Evolutionary conservation across 1,140 invertebrate genomes (phyloP).

Genomic region (Pissodes strobi): DNA sequence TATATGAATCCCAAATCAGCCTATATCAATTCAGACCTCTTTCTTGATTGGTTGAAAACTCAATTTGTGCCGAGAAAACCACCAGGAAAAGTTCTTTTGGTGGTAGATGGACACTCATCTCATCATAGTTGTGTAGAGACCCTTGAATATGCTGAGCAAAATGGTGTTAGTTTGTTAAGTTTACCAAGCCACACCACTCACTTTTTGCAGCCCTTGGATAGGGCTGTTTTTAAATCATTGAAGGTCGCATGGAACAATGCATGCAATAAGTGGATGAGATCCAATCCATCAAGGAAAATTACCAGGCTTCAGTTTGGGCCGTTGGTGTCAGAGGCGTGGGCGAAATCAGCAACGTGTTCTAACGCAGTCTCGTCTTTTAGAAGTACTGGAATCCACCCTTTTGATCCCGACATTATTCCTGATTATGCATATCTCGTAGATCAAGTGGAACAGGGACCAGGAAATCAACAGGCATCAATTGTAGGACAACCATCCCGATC

Average conservation of each 20-base stretch:
- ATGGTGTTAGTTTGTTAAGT: conserved; percentile 49
- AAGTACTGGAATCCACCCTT: no score
- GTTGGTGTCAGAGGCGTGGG: conserved; percentile 22
- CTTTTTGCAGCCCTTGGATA: conserved; percentile 50
- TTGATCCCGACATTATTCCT: no score
- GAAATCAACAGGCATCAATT: no score
- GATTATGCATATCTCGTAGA: no score
- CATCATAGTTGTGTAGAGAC: conserved; percentile 38
- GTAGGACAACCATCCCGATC: no score
- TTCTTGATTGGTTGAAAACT: conserved; percentile 23
- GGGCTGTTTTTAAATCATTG: conserved; percentile 43
- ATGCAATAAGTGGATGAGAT: conserved; percentile 30
- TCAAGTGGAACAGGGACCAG: no score
- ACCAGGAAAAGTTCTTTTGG: conserved; percentile 35
- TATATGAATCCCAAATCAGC: conserved; percentile 48
- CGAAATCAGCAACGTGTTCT: conserved; percentile 28
- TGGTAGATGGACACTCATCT: conserved; percentile 40
- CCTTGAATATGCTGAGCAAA: conserved; percentile 43
- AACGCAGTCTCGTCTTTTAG: no score
- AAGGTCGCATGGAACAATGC: conserved; percentile 19
- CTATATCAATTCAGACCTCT: conserved; percentile 52
- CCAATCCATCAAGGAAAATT: conserved; percentile 23
- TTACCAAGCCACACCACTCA: conserved; percentile 48
- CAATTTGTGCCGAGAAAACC: conserved; percentile 37
- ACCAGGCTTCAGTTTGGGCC: conserved; percentile 24